Evolutionary conservation across 2,888 invertebrate genomes (phyloP).

Genomic region (Trichopria drosophilae): DNA sequence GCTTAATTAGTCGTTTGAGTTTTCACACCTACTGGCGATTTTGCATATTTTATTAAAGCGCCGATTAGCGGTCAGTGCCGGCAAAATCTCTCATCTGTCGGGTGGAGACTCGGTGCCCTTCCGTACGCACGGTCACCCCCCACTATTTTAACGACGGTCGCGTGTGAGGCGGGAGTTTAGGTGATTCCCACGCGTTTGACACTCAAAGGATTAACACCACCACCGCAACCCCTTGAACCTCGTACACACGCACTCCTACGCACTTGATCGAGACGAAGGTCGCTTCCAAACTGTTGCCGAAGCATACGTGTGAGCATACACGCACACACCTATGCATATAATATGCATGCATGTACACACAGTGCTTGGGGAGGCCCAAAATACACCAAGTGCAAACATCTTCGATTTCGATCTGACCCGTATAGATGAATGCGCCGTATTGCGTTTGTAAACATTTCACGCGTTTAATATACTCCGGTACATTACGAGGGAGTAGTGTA

Average conservation of each 20-base stretch:
- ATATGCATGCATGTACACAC: no score
- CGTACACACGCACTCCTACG: background rate
- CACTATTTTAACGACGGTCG: slow-evolving; percentile 9
- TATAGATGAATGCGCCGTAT: no score
- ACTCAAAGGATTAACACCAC: slow-evolving; percentile 15
- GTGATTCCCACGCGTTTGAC: slow-evolving; percentile 33
- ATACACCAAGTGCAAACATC: slow-evolving; percentile 1
- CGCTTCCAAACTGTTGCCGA: background rate
- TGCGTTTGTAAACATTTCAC: no score
- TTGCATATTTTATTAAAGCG: no score
- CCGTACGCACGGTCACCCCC: background rate
- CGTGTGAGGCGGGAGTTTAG: slow-evolving; percentile 35
- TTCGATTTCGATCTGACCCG: slow-evolving; percentile 5
- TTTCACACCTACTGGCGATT: no score
- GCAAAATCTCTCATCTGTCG: no score
- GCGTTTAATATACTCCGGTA: no score
- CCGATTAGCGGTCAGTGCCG: no score
- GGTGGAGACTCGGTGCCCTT: slow-evolving; percentile 1
- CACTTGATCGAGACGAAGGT: background rate
- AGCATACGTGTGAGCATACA: background rate
- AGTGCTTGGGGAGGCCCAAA: no score
- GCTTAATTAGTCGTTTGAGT: no score
- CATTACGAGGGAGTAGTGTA: no score
- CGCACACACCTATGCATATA: background rate
- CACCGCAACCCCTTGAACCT: no score